Base-by-base conservation (phyloP, 2,113 vertebrate species). In the Sorex araneus region DNA sequence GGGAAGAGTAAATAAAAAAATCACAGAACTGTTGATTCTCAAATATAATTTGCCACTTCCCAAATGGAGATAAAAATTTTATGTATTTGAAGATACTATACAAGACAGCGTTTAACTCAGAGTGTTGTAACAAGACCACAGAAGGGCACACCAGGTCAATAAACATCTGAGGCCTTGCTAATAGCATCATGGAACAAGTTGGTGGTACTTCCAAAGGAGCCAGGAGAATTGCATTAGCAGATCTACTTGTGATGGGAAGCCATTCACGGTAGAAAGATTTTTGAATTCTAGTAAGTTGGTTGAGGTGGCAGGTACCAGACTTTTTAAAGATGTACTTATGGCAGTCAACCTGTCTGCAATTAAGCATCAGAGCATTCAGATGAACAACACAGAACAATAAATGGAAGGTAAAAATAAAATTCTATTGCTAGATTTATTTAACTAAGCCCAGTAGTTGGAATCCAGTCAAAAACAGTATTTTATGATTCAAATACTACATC, bases 1-100 rank as follows among this genome's bases (percentile, higher is more conserved):
- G 47, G 69, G 66, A 78, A 77, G 28, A 94, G 18, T 67, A 93
- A 93, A 63, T 75, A 94, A 50, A 50, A 84, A 85, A 95, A 74
- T 88, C 83, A 64, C 25, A 83, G 73, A 36, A 40, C 76, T 95
- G 8, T 89, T 89, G 76, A 70, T 81, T 93, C 47, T 85, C 83
- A 92, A 60, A 78, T 15, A 92, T 28, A 45, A 50, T 73, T 45
- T 27, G 71, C 36, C 75, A 71, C 69, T 95, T 95, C 50, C 71
- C 78, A 92, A 34, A 32, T 19, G 40, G 67, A 91, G 43, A 66
- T 45, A 74, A 80, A 84, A 87, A 82, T 34, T 43, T 66, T 30
- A 63, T 16, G 27, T 85, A 71, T 71, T 69, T 77, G 30, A 43
- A 83, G 54, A 83, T 40, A 66, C 47, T 45, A 10, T 25, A 12